Percentiles rank a stretch among this genome's conserved stretches.
Conservation (phyloP, 2,888 invertebrate genomes). For the Brachyptera putata region DNA sequence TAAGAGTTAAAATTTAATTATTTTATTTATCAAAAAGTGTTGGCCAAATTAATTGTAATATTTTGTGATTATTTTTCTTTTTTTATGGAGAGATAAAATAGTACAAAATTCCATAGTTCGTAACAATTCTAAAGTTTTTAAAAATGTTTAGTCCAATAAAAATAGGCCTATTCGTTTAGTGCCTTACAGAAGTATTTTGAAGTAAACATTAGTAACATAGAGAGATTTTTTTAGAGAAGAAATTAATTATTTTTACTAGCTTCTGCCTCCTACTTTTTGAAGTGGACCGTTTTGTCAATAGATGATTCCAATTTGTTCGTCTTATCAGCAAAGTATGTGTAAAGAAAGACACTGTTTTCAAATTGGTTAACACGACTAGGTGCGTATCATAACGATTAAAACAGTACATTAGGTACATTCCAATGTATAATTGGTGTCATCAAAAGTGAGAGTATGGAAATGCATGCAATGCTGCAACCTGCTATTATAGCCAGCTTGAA, state of each 20-base stretch:
- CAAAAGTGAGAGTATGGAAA: too few species aligned
- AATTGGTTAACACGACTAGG: not conserved
- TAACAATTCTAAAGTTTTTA: slow-evolving; percentile 15
- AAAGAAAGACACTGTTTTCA: not conserved
- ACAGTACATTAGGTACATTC: slow-evolving; percentile 20
- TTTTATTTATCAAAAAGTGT: slow-evolving; percentile 5
- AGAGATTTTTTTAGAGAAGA: not conserved
- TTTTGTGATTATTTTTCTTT: slow-evolving; percentile 4
- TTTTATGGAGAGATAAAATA: slow-evolving; percentile 10
- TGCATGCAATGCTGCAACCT: too few species aligned
- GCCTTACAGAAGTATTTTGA: slow-evolving; percentile 18
- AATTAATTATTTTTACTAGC: not conserved
- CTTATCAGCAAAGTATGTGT: not conserved
- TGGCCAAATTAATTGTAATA: slow-evolving; percentile 18
- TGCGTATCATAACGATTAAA: not conserved
- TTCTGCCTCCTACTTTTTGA: too few species aligned
- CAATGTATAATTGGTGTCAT: not conserved
- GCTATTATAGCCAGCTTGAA: too few species aligned
- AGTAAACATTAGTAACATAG: not conserved
- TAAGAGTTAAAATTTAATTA: not conserved
- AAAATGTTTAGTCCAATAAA: slow-evolving; percentile 12
- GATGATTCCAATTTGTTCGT: slow-evolving; percentile 5
- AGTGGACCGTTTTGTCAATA: not conserved
- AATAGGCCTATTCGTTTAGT: slow-evolving; percentile 14
- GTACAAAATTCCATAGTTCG: slow-evolving; percentile 21